Base-by-base conservation (phyloP, 2,888 invertebrate genomes). In the Troides helena region DNA sequence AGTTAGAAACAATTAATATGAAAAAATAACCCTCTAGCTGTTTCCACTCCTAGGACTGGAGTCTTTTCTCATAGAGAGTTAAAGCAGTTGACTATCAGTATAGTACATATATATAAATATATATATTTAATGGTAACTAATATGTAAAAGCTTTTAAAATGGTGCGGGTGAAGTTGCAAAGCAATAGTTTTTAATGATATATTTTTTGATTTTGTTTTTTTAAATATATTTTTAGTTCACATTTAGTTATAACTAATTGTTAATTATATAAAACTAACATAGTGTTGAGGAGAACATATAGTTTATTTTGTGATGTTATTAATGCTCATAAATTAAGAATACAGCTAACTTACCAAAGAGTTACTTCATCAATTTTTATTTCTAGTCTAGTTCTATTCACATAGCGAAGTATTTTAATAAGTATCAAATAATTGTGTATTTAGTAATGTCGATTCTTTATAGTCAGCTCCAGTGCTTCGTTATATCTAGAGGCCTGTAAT, bases 291-390 rank as follows among this genome's bases (percentile, higher is more conserved):
- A 50, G 58, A 71, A 61, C 39, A 70, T 50, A 30, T 63, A 60
- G 67, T 70, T 62, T 61, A 56, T 39, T 73, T 75, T 76, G 73
- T 80, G 77, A 80, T 81, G 77, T 71, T 78, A 81, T 79, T 87
- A 84, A 88, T 85, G 84, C 84, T 87, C 85, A 83, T 82, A 67
- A 73, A 69, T 71, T 73, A 65, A 63, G 70, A 70, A 82, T 76
- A 90, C 91, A 80, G 91, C 91, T 92, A 89, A 85, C 80, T 83
- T 87, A 90, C 91, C 91, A 92, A 92, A 92, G 91, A 89, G 82
- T 80, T 18, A 70, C 68, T 65, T 69, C 71, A 70, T 72, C 63
- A 56, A 23, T 60, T 66, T 67, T 72, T 70, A 62, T 67, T 73
- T 69, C 56, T 72, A 75, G 66, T 69, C 57, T 71, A 72, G 70